These are phyloP conservation scores for Archaeoteleia sp. DNA, from an alignment of 2,888 invertebrate genomes.

Conservation along the genomic window DNA sequence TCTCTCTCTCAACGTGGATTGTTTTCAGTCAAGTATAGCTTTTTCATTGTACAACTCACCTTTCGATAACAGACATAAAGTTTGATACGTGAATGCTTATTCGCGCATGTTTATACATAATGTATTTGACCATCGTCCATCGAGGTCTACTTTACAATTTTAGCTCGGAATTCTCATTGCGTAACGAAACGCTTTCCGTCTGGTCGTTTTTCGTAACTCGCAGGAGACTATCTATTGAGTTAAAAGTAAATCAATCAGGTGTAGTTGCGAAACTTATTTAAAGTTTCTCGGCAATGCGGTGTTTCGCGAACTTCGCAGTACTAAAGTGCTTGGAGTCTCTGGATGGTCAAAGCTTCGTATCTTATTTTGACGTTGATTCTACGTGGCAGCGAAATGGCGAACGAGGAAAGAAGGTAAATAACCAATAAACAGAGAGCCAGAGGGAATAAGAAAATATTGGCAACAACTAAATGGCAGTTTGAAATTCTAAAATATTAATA, in stretches of 20 bases:
- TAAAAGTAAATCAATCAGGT: constrained; percentile 70
- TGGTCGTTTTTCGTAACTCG: constrained; percentile 17
- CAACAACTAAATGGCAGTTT: constrained; percentile 22
- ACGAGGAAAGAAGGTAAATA: constrained; percentile 40
- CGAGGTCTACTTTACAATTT: constrained; percentile 9
- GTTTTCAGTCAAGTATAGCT: constrained; percentile 45
- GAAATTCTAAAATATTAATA: constrained; percentile 43
- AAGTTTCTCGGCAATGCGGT: constrained; percentile 60
- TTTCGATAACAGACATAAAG: constrained; percentile 33
- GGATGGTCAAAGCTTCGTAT: constrained; percentile 53
- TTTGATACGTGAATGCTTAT: constrained; percentile 40
- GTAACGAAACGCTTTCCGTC: constrained; percentile 24
- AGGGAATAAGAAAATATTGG: constrained; percentile 40
- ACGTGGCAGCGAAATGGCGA: constrained; percentile 30
- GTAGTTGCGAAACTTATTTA: constrained; percentile 65
- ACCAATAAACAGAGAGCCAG: constrained; percentile 38
- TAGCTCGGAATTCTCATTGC: constrained; percentile 25
- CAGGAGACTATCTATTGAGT: constrained; percentile 59
- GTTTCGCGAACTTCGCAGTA: constrained; percentile 53
- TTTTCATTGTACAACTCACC: constrained; percentile 35
- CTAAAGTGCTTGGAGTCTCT: constrained; percentile 50
- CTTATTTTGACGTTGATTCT: constrained; percentile 48
- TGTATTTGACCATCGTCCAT: too few relatives aligned
- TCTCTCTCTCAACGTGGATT: constrained; percentile 29
- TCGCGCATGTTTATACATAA: constrained; percentile 40